Evolutionary conservation across 2,113 vertebrate species (phyloP).

Genomic region (Uria lomvia): DNA sequence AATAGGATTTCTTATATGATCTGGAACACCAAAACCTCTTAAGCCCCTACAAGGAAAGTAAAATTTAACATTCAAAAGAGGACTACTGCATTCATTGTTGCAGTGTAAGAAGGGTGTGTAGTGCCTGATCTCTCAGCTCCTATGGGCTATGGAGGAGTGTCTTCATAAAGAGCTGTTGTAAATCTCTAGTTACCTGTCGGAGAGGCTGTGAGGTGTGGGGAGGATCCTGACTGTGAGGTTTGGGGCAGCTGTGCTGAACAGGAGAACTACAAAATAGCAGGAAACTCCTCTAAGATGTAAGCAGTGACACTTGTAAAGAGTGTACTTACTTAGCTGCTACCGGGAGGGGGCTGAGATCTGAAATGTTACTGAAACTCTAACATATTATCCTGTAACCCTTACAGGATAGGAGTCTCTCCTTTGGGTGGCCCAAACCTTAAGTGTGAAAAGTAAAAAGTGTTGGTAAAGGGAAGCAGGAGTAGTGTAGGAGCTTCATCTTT

Average conservation of each 20-base stretch:
- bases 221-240: not conserved
- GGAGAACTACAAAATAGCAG: not conserved
- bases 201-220: not conserved
- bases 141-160: not conserved
- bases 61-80: not conserved
- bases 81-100: not conserved
- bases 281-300: not conserved
- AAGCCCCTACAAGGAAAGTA: not conserved
- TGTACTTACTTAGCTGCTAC: not conserved
- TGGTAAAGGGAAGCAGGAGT: not conserved
- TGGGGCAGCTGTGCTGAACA: not conserved
- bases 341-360: not conserved
- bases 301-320: not conserved
- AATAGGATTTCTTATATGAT: not conserved
- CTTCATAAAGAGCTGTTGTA: not conserved
- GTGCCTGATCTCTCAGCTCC: not conserved
- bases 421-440: not conserved
- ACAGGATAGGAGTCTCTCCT: not conserved
- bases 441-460: not conserved
- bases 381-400: not conserved
- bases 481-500: not conserved
- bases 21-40: not conserved
- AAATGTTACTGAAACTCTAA: not conserved
- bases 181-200: not conserved
- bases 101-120: not conserved